Percentiles rank a stretch among this genome's conserved stretches.
Conservation (phyloP, 2,888 invertebrate species). For the Protophormia terraenovae region DNA sequence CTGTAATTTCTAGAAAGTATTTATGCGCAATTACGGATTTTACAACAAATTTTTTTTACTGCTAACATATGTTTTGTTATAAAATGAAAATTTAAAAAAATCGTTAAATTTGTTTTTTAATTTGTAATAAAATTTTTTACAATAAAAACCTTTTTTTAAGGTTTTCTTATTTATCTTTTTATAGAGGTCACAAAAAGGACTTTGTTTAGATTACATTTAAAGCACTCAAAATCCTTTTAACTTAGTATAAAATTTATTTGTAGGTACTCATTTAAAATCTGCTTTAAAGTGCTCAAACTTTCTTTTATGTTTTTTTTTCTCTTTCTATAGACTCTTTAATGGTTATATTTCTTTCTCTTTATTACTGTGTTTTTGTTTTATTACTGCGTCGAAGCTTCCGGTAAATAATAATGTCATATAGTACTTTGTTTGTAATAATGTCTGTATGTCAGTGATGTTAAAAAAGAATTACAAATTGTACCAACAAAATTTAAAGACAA, state of each 20-base stretch:
- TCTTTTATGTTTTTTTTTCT: neutral
- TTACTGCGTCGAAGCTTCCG: neutral
- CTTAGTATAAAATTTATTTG: too few relatives aligned
- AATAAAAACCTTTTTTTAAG: too few relatives aligned
- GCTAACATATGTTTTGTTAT: neutral
- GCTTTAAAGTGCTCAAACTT: neutral
- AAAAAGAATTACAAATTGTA: neutral
- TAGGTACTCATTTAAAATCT: neutral
- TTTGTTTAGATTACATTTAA: too few relatives aligned
- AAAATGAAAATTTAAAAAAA: neutral
- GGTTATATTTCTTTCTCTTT: neutral
- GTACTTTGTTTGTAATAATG: neutral
- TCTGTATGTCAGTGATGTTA: neutral
- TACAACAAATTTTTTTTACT: too few relatives aligned
- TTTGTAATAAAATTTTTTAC: too few relatives aligned
- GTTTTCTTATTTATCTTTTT: too few relatives aligned
- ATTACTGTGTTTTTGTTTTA: neutral
- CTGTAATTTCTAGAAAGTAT: conserved; percentile 7
- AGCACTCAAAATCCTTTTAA: neutral
- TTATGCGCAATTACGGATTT: neutral
- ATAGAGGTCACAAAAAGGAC: conserved; percentile 3
- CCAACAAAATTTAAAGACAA: neutral
- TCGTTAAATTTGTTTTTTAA: too few relatives aligned
- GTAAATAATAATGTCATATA: neutral
- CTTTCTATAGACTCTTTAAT: neutral